Conservation (phyloP, 2,888 invertebrate species). For the Microctonus hyperodae region DNA sequence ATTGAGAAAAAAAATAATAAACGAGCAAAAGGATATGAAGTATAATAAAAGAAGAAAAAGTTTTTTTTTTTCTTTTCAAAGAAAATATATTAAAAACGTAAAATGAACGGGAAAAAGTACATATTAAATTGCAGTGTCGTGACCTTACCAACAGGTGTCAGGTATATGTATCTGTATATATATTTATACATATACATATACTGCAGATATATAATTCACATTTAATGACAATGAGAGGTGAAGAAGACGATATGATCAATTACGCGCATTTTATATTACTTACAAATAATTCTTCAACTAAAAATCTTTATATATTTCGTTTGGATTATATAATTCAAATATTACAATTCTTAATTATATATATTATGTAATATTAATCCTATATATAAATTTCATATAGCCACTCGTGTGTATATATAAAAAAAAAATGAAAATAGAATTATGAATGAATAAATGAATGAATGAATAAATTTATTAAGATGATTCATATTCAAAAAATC, state of each 20-base stretch:
- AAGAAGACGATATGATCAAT: slow-evolving; percentile 19
- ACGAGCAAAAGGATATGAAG: too few relatives aligned
- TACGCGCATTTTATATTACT: not conserved
- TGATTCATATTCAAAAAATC: not conserved
- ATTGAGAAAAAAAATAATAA: not conserved
- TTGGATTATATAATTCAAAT: not conserved
- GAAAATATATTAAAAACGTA: not conserved
- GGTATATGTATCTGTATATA: not conserved
- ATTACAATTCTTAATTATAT: not conserved
- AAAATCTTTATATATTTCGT: too few relatives aligned
- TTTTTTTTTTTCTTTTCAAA: not conserved
- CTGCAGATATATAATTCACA: too few relatives aligned
- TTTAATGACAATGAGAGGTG: slow-evolving; percentile 27
- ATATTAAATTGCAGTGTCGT: slow-evolving; percentile 8
- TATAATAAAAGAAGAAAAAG: not conserved
- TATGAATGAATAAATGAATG: not conserved
- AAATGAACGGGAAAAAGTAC: not conserved
- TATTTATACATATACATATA: too few relatives aligned
- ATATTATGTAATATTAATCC: not conserved
- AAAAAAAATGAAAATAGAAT: not conserved
- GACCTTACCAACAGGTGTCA: slow-evolving; percentile 11
- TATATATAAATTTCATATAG: too few relatives aligned
- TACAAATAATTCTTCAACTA: not conserved
- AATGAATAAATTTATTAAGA: slow-evolving; percentile 9
- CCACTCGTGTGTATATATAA: not conserved